These are phyloP conservation scores for Ictalurus punctatus DNA, from an alignment of 2,113 vertebrate species.

Conservation along the genomic window DNA sequence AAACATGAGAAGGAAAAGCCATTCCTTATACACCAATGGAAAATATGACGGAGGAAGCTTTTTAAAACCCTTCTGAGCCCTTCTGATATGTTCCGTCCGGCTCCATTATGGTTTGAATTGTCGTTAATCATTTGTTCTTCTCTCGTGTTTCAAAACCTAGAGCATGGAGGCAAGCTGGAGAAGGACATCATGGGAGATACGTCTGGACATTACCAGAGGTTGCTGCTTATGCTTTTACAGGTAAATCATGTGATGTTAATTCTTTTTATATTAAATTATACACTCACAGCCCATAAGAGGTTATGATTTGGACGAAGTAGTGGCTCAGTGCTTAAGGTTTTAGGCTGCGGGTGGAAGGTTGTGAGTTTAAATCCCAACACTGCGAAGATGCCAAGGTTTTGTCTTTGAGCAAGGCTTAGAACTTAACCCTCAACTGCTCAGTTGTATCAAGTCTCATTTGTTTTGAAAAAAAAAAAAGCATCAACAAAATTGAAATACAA, in stretches of 20 bases:
- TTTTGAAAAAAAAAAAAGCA: neutral
- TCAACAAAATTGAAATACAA: neutral
- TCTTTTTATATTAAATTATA: neutral
- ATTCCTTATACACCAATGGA: constrained; percentile 16
- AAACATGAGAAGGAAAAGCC: constrained; percentile 37
- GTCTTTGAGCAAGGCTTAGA: neutral
- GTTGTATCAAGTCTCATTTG: neutral
- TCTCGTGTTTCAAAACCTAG: constrained; percentile 70
- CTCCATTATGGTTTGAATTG: constrained; percentile 32
- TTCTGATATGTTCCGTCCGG: constrained; percentile 28
- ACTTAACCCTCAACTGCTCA: neutral
- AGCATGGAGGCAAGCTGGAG: constrained; percentile 84
- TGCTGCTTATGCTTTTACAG: constrained; percentile 92
- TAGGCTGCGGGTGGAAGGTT: neutral
- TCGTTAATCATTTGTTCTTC: constrained; percentile 49
- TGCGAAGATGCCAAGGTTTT: neutral
- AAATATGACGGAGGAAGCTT: constrained; percentile 8
- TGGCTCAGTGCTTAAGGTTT: neutral
- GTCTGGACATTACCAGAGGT: constrained; percentile 85
- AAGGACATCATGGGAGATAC: constrained; percentile 88
- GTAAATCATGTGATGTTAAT: constrained; percentile 62
- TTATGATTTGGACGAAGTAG: neutral
- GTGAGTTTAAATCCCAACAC: neutral
- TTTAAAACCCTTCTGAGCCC: constrained; percentile 22
- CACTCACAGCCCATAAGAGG: neutral